Percentiles rank a stretch among this genome's conserved stretches.
Evolutionary conservation across 2,797 vertebrate species (phyloP).

Genomic region (Sebastes cheni): DNA sequence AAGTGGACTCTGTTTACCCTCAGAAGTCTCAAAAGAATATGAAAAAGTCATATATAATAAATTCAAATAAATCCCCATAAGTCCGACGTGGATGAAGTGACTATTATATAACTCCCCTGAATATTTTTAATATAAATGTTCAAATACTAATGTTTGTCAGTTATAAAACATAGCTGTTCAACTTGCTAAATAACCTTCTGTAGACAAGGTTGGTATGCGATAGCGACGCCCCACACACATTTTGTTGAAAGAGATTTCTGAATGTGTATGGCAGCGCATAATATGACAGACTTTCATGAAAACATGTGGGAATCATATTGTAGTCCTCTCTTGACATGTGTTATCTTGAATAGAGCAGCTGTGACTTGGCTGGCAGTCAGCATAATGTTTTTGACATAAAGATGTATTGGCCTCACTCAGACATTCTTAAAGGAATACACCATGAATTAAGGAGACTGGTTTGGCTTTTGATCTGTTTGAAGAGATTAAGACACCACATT

Average conservation of each 20-base stretch:
- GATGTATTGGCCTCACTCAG: slow-evolving; percentile 27
- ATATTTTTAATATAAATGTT: background rate
- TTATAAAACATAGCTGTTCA: background rate
- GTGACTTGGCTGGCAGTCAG: slow-evolving; percentile 48
- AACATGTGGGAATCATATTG: slow-evolving; percentile 64
- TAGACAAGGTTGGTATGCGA: background rate
- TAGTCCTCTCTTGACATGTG: slow-evolving; percentile 59
- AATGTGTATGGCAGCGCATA: slow-evolving; percentile 36
- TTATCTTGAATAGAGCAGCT: slow-evolving; percentile 61
- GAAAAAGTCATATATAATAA: background rate
- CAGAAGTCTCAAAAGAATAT: background rate
- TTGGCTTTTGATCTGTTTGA: background rate
- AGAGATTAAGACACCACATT: background rate
- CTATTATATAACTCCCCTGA: background rate
- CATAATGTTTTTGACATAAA: slow-evolving; percentile 43
- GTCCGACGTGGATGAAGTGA: background rate
- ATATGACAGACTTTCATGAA: slow-evolving; percentile 23
- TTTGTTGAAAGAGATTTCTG: slow-evolving; percentile 29
- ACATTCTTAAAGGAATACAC: slow-evolving; percentile 29
- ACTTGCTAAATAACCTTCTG: background rate
- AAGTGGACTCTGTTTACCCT: background rate
- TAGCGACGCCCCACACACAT: background rate
- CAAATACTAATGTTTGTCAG: background rate
- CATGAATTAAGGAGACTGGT: background rate
- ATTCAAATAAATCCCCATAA: background rate